Conservation (phyloP, 1,140 invertebrate genomes). For the Agrilus planipennis region DNA sequence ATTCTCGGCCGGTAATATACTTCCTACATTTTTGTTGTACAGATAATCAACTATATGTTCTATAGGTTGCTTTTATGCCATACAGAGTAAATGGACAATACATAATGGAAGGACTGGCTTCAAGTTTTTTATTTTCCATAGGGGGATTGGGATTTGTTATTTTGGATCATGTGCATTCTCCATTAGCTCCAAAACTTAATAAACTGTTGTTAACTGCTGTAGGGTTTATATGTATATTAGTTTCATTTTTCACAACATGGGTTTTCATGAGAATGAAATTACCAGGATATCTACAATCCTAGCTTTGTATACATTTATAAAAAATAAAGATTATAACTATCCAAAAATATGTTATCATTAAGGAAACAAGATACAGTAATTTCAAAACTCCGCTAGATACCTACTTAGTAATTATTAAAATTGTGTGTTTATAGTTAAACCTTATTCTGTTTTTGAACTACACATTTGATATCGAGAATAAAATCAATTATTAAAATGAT, state of each 20-base stretch:
- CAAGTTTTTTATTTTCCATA: conserved; percentile 91
- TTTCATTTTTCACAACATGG: conserved; percentile 94
- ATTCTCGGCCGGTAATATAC: conserved; percentile 71
- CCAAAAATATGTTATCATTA: conserved; percentile 7
- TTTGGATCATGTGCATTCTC: conserved; percentile 86
- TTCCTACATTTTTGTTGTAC: not conserved
- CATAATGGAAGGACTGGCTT: conserved; percentile 96
- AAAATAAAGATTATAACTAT: conserved; percentile 12
- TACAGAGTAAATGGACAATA: conserved; percentile 97
- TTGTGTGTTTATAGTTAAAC: too few species aligned
- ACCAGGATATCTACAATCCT: conserved; percentile 60
- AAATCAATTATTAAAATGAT: too few species aligned
- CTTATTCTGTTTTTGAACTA: too few species aligned
- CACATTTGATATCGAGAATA: too few species aligned
- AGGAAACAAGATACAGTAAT: too few species aligned
- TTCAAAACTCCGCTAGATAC: too few species aligned
- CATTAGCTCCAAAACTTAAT: conserved; percentile 85
- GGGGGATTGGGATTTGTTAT: conserved; percentile 95
- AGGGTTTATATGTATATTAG: conserved; percentile 84
- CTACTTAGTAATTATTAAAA: too few species aligned
- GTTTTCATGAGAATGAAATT: conserved; percentile 99
- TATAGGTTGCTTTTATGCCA: conserved; percentile 92
- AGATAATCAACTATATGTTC: conserved; percentile 5
- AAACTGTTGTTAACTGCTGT: conserved; percentile 82
- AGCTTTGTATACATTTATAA: conserved; percentile 13